A percentile compares a stretch with the other conserved stretches of the same genome.
Conservation (phyloP, 2,797 vertebrate species). For the Harpagifer antarcticus region DNA sequence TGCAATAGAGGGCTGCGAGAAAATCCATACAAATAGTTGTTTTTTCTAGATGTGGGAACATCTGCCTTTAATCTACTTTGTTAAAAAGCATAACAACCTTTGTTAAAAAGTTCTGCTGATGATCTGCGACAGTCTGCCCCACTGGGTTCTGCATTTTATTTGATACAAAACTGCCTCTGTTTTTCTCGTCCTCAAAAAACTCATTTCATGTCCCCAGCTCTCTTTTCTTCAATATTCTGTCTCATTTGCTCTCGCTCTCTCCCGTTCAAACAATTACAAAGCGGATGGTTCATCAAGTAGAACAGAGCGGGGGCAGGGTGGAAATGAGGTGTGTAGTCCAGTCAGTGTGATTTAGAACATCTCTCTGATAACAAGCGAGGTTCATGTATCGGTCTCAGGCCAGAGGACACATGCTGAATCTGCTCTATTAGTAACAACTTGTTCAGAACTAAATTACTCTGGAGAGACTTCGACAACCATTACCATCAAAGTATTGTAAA, state of each 20-base stretch:
- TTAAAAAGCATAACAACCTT: slow-evolving; percentile 34
- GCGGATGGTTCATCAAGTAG: slow-evolving; percentile 54
- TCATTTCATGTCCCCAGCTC: slow-evolving; percentile 30
- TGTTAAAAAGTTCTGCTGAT: slow-evolving; percentile 43
- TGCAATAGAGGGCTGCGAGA: no score
- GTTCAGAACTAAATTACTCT: slow-evolving; percentile 50
- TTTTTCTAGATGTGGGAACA: no score
- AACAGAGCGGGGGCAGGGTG: slow-evolving; percentile 46
- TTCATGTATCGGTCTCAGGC: slow-evolving; percentile 61
- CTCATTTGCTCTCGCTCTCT: slow-evolving; percentile 1
- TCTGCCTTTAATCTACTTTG: slow-evolving; percentile 46
- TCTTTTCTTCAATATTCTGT: slow-evolving; percentile 21
- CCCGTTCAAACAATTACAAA: slow-evolving; percentile 62
- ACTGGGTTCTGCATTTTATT: slow-evolving; percentile 37
- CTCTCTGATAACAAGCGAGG: slow-evolving; percentile 61
- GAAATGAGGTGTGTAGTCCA: slow-evolving; percentile 61
- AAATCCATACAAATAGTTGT: no score
- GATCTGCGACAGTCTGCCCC: slow-evolving; percentile 54
- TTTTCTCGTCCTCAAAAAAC: slow-evolving; percentile 38
- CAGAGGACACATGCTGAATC: slow-evolving; percentile 59
- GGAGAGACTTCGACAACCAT: slow-evolving; percentile 1
- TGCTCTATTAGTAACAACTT: slow-evolving; percentile 53
- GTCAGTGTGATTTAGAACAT: slow-evolving; percentile 56
- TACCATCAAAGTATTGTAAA: slow-evolving; percentile 16
- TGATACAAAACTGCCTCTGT: slow-evolving; percentile 48